These are phyloP conservation scores for Mantis religiosa DNA, from an alignment of 2,888 invertebrate species.

Conservation along the genomic window DNA sequence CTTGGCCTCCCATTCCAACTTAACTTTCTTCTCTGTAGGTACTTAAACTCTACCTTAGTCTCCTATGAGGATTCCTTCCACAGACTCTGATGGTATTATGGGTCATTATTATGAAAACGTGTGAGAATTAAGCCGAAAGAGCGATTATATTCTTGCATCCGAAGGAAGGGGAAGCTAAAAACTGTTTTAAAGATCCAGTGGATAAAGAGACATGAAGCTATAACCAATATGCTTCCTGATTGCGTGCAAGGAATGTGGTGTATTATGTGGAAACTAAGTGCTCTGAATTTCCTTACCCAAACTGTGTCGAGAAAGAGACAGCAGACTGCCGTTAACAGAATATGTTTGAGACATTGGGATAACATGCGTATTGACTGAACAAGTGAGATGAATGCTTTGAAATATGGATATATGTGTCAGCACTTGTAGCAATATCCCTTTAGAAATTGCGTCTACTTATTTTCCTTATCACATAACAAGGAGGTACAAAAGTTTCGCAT, in stretches of 20 bases:
- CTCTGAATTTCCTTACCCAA: too few species aligned
- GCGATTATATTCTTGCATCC: neutral
- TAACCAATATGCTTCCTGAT: neutral
- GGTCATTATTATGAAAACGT: slow-evolving; percentile 19
- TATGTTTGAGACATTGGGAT: too few species aligned
- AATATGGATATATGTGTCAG: too few species aligned
- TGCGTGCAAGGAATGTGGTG: neutral
- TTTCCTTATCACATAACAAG: too few species aligned
- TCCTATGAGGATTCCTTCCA: neutral
- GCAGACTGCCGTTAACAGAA: too few species aligned
- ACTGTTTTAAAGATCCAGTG: neutral
- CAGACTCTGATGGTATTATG: slow-evolving; percentile 17
- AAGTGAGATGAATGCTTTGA: too few species aligned
- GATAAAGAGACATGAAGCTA: neutral
- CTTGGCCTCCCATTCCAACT: neutral
- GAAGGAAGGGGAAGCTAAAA: neutral
- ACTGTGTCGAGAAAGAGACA: too few species aligned
- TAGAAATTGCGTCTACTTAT: too few species aligned
- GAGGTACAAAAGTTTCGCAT: too few species aligned
- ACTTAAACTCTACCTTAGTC: neutral
- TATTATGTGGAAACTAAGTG: too few species aligned
- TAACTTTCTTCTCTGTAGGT: neutral
- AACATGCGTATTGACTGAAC: too few species aligned
- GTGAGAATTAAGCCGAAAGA: slow-evolving; percentile 14
- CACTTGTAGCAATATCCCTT: too few species aligned